A percentile compares a stretch with the other conserved stretches of the same genome.
phyloP scores from a whole-genome alignment of 30 jellyfish, hydroid and myxozoan species.

The Turritopsis dohrnii region DNA sequence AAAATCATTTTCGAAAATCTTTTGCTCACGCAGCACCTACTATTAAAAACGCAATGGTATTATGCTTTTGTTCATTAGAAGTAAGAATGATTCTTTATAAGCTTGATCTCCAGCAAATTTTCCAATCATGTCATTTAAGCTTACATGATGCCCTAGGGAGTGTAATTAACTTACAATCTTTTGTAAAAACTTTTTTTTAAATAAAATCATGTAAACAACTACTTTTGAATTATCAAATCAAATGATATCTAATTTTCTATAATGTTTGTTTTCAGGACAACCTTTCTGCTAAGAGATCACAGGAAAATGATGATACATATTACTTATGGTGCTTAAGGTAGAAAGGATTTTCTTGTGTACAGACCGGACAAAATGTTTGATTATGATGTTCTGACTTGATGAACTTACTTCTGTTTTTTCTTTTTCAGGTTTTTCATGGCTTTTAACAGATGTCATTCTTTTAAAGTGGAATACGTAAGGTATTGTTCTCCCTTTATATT shows the following conservation, averaged over 20 bases:
- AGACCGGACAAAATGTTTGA: too few species aligned
- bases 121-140: too few species aligned
- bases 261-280: slow-evolving; percentile 45
- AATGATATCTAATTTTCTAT: not conserved
- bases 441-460: slow-evolving; percentile 47
- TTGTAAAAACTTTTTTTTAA: too few species aligned
- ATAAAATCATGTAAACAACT: too few species aligned
- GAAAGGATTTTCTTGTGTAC: not conserved
- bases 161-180: too few species aligned
- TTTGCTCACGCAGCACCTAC: too few species aligned
- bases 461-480: slow-evolving; percentile 87
- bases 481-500: not conserved
- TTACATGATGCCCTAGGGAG: too few species aligned
- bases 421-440: slow-evolving; percentile 63
- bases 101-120: too few species aligned
- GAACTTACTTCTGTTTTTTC: slow-evolving; percentile 29
- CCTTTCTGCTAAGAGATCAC: slow-evolving; percentile 50
- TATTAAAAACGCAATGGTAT: too few species aligned
- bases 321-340: slow-evolving; percentile 64
- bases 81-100: too few species aligned
- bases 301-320: slow-evolving; percentile 78
- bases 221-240: not conserved
- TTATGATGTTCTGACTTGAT: not conserved
- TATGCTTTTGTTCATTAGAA: too few species aligned
- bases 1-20: too few species aligned